phyloP scores from a whole-genome alignment of 2,888 invertebrate genomes.

The Panorpa germanica region DNA sequence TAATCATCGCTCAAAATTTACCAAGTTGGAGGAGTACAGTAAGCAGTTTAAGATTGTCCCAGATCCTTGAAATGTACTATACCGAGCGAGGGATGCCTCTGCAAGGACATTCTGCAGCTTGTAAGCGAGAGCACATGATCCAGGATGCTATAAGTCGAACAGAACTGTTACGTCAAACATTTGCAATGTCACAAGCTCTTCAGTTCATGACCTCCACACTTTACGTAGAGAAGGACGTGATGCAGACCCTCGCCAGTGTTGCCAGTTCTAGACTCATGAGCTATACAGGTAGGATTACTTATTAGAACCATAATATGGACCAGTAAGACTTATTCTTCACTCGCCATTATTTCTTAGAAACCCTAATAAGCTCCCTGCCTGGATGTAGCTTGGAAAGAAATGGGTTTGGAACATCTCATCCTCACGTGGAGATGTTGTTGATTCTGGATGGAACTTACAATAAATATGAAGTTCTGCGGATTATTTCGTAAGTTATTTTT shows the following conservation, averaged over 20 bases:
- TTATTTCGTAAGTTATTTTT: conserved; percentile 28
- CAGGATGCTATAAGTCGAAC: too few species aligned
- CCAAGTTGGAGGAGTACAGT: conserved; percentile 30
- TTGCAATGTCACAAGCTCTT: too few species aligned
- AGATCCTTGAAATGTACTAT: conserved; percentile 48
- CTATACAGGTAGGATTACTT: too few species aligned
- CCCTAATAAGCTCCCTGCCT: conserved; percentile 12
- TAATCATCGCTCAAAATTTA: conserved; percentile 31
- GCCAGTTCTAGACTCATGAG: too few species aligned
- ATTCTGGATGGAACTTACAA: conserved; percentile 38
- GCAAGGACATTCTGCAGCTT: conserved; percentile 27
- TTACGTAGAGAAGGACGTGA: not conserved
- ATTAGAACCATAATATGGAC: too few species aligned
- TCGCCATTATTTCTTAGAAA: conserved; percentile 12
- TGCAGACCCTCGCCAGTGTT: conserved; percentile 7
- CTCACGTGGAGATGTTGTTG: conserved; percentile 32
- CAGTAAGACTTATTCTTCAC: conserved; percentile 11
- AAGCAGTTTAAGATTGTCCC: conserved; percentile 33
- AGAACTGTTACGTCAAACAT: too few species aligned
- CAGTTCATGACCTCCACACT: conserved; percentile 15
- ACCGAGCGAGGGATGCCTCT: conserved; percentile 38
- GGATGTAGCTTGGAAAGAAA: conserved; percentile 10
- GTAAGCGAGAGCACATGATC: conserved; percentile 26
- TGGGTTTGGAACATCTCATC: conserved; percentile 17
- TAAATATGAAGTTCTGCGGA: conserved; percentile 31